phyloP scores from a whole-genome alignment of 2,888 invertebrate genomes.

The Apoda limacodes region DNA sequence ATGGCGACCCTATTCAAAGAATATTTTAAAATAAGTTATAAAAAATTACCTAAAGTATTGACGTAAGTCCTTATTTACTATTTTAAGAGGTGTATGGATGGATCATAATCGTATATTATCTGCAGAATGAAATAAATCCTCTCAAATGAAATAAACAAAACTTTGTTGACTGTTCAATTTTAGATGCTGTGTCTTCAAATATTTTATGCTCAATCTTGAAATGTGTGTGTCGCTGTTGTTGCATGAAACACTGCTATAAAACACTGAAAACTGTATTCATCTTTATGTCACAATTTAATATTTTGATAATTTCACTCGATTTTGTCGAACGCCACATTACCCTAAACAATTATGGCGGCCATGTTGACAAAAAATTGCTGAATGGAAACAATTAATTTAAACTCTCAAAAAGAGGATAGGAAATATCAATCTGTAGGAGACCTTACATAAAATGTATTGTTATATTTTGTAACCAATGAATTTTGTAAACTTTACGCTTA shows the following conservation, averaged over 20 bases:
- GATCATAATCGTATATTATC: constrained; percentile 59
- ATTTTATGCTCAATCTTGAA: constrained; percentile 53
- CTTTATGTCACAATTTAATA: constrained; percentile 59
- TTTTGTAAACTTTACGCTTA: no score
- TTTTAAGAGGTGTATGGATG: constrained; percentile 51
- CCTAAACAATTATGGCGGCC: constrained; percentile 68
- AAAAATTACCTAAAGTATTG: constrained; percentile 61
- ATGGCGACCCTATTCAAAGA: constrained; percentile 58
- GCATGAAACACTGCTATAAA: constrained; percentile 64
- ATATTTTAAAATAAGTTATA: constrained; percentile 27
- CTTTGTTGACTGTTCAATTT: constrained; percentile 71
- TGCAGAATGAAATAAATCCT: constrained; percentile 52
- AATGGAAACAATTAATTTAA: no score
- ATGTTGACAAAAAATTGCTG: constrained; percentile 55
- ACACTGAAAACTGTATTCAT: constrained; percentile 61
- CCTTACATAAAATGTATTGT: no score
- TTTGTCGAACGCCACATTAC: constrained; percentile 69
- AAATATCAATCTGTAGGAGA: no score
- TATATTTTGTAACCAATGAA: no score
- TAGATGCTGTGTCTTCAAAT: constrained; percentile 52
- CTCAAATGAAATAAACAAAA: constrained; percentile 67
- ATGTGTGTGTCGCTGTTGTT: constrained; percentile 47
- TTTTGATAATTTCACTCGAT: constrained; percentile 63
- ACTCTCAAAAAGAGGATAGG: no score
- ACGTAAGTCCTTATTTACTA: constrained; percentile 58